Evolutionary conservation across 2,797 vertebrate species (phyloP).

Genomic region (Enteromius argenteus): DNA sequence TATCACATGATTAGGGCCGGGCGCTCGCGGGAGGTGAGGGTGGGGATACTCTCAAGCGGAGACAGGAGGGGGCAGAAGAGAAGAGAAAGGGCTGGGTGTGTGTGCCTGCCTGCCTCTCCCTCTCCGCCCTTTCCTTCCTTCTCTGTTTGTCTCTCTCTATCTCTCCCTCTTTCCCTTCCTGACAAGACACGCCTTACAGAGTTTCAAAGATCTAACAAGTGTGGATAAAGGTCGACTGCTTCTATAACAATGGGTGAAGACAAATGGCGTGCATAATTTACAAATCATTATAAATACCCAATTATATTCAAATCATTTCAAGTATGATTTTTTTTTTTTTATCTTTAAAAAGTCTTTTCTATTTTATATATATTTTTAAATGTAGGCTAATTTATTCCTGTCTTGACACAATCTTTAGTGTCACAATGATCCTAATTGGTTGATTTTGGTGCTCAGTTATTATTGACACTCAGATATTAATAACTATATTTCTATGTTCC

Average conservation of each 20-base stretch:
- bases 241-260: constrained; percentile 12
- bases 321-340: too few species aligned
- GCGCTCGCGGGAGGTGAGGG: constrained; percentile 51
- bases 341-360: not conserved
- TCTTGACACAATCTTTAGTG: not conserved
- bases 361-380: not conserved
- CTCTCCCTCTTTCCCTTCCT: constrained; percentile 38
- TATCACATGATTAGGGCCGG: constrained; percentile 52
- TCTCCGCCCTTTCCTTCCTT: constrained; percentile 47
- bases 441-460: not conserved
- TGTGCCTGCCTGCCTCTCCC: constrained; percentile 33
- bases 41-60: constrained; percentile 31
- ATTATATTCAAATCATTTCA: too few species aligned
- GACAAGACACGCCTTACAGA: constrained; percentile 37
- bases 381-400: not conserved
- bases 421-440: not conserved
- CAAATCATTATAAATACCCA: too few species aligned
- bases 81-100: constrained; percentile 28
- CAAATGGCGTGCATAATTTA: not conserved
- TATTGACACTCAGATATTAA: not conserved
- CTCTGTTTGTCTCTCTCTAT: constrained; percentile 31
- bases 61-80: constrained; percentile 24
- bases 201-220: constrained; percentile 38
- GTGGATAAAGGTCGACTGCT: constrained; percentile 8
- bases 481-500: not conserved